Conservation (phyloP, 2,888 invertebrate species). For the Poecilobothrus nobilitatus region DNA sequence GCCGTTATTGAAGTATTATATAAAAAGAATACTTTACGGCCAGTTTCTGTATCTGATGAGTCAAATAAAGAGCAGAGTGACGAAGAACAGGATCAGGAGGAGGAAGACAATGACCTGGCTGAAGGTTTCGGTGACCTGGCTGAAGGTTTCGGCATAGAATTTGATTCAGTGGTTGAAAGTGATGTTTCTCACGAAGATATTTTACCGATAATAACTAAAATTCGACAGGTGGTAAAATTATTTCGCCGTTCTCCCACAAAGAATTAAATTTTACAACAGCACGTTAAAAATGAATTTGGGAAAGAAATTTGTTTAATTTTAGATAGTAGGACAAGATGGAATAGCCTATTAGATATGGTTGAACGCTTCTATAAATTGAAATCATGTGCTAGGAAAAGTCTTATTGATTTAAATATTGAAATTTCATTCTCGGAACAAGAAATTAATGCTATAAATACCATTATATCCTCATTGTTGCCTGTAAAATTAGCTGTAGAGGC, state of each 20-base stretch:
- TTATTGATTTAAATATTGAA: conserved; percentile 1
- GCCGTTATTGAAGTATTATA: no score
- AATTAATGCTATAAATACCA: background rate
- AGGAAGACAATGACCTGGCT: no score
- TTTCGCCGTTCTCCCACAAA: conserved; percentile 10
- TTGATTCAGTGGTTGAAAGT: no score
- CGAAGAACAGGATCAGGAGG: no score
- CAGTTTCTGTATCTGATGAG: no score
- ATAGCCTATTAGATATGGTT: background rate
- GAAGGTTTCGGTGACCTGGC: no score
- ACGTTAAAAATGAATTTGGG: conserved; percentile 10
- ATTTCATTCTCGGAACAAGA: background rate
- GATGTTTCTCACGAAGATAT: no score
- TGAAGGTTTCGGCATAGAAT: no score
- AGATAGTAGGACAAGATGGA: conserved; percentile 2
- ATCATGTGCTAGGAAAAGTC: background rate
- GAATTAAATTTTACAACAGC: background rate
- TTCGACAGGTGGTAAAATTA: background rate
- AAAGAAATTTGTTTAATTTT: conserved; percentile 10
- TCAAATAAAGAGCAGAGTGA: no score
- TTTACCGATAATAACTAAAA: background rate
- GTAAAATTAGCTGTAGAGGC: background rate
- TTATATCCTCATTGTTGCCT: background rate
- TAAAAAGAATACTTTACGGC: no score
- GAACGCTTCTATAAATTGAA: background rate